These are phyloP conservation scores for Thymelicus sylvestris DNA, from an alignment of 2,888 invertebrate species.

Conservation along the genomic window DNA sequence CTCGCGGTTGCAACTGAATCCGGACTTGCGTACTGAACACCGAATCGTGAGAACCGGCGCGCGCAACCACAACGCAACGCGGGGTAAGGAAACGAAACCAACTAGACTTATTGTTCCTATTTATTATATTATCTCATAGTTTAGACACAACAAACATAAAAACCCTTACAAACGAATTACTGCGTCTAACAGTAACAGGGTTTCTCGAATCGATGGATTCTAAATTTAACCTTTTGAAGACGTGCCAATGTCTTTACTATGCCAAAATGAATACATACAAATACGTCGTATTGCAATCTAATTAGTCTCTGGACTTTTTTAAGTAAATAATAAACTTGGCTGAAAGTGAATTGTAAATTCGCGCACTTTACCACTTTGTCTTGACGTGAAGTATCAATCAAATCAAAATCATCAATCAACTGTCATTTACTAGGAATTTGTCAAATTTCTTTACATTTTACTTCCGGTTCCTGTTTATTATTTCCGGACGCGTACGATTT, in stretches of 20 bases:
- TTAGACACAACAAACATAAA: neutral
- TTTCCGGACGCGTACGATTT: neutral
- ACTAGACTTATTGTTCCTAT: conserved; percentile 40
- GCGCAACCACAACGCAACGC: conserved; percentile 60
- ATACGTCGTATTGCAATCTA: conserved; percentile 6
- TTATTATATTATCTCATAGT: conserved; percentile 16
- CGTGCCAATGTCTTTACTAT: conserved; percentile 61
- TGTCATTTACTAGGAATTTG: neutral
- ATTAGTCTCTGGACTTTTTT: neutral
- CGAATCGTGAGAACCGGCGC: conserved; percentile 69
- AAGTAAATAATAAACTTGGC: neutral
- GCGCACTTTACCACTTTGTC: conserved; percentile 4
- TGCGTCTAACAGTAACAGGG: conserved; percentile 24
- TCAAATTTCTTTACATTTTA: neutral
- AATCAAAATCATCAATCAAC: too few species aligned
- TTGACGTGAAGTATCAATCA: too few species aligned
- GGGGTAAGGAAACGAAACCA: conserved; percentile 59
- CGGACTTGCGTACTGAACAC: conserved; percentile 73
- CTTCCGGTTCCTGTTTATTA: neutral
- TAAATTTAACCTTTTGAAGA: conserved; percentile 69
- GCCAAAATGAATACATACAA: conserved; percentile 41
- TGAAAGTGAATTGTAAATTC: conserved; percentile 13
- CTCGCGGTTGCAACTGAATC: conserved; percentile 63
- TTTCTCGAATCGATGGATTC: conserved; percentile 48
- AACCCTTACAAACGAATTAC: conserved; percentile 12